These are phyloP conservation scores for Trogon surrucura DNA, from an alignment of 2,113 vertebrate species.

Conservation along the genomic window DNA sequence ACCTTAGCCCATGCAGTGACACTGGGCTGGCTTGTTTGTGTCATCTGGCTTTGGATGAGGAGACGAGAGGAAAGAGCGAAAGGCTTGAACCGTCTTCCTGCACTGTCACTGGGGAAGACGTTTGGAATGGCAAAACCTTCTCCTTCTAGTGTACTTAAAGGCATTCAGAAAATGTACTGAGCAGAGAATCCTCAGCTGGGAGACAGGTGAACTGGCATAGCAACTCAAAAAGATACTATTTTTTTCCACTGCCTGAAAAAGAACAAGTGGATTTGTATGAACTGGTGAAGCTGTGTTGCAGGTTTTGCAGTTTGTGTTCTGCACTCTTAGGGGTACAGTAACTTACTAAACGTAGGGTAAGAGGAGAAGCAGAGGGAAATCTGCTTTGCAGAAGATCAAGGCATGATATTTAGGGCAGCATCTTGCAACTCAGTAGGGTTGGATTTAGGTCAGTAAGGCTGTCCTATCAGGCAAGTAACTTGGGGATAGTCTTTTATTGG, in stretches of 20 bases:
- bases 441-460: neutral
- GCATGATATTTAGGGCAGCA: neutral
- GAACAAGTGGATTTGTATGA: neutral
- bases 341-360: fast-evolving
- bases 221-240: neutral
- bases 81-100: neutral
- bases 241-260: neutral
- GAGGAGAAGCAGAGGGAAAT: neutral
- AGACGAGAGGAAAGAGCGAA: neutral
- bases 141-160: neutral
- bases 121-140: neutral
- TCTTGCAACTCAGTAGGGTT: neutral
- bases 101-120: neutral
- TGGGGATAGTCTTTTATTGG: neutral
- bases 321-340: fast-evolving
- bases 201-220: neutral
- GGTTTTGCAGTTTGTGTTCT: neutral
- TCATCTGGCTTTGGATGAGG: neutral
- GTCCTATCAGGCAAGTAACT: neutral
- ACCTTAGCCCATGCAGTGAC: neutral
- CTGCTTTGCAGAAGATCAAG: neutral
- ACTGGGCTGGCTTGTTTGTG: neutral
- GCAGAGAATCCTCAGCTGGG: neutral
- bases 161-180: neutral
- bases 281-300: neutral